These are phyloP conservation scores for Margaritifera margaritifera DNA, from an alignment of 2,888 invertebrate genomes.

Conservation along the genomic window DNA sequence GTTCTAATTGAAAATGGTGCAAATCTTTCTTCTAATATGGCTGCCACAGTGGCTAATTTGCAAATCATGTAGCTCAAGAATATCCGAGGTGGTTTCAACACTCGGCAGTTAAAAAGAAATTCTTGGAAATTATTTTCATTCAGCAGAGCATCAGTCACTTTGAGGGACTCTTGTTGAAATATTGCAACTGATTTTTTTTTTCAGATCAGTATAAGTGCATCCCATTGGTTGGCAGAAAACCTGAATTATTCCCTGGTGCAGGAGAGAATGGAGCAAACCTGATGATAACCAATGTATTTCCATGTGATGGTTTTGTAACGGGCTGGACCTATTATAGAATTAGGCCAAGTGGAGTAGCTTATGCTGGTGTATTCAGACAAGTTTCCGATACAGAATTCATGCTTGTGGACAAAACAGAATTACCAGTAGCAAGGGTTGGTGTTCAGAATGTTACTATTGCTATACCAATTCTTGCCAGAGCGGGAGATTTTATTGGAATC, in stretches of 20 bases:
- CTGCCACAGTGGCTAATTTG: too few relatives aligned
- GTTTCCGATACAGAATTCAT: conserved; percentile 50
- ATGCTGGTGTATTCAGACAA: conserved; percentile 65
- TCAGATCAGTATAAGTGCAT: conserved; percentile 51
- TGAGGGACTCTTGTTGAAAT: neutral
- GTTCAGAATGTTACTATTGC: conserved; percentile 38
- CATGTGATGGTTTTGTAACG: conserved; percentile 61
- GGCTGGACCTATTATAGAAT: conserved; percentile 64
- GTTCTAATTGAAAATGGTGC: too few relatives aligned
- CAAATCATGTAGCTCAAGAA: too few relatives aligned
- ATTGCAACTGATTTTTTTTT: conserved; percentile 12
- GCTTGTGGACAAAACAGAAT: conserved; percentile 52
- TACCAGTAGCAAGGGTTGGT: conserved; percentile 54
- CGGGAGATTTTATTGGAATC: conserved; percentile 69
- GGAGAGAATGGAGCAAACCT: conserved; percentile 63
- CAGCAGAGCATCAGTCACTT: neutral
- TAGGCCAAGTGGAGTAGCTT: conserved; percentile 50
- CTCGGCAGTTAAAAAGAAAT: too few relatives aligned
- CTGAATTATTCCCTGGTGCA: conserved; percentile 47
- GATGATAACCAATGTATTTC: conserved; percentile 67
- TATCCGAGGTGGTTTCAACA: too few relatives aligned
- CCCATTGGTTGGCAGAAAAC: conserved; percentile 56
- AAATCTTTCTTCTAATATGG: too few relatives aligned
- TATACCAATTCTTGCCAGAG: conserved; percentile 51
- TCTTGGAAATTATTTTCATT: too few relatives aligned